Evolutionary conservation across 2,113 vertebrate species (phyloP), one percentile per base, ranked within the genome.

Genomic region (Polyodon spathula): DNA sequence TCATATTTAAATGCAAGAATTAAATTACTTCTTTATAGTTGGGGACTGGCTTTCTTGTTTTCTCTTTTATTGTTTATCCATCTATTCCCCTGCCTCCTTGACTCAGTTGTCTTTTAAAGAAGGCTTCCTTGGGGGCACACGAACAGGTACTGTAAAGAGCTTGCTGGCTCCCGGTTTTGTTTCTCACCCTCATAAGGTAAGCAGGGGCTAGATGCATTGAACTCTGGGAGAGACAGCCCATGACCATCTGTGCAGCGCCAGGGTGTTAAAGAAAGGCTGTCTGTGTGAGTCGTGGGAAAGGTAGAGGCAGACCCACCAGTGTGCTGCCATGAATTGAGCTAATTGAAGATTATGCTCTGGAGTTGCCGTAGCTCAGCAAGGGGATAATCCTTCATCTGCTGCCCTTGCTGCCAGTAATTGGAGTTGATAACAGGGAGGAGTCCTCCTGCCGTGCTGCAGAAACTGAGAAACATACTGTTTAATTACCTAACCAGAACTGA

Each of bases 351-450:
- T 86, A 86, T 88, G 73, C 70, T 73, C 75, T 67, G 82, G 84
- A 86, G 82, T 72, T 72, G 78, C 83, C 71, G 68, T 81, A 81
- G 78, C 82, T 72, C 81, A 72, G 79, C 80, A 76, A 78, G 76
- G 68, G 82, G 86, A 89, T 91, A 90, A 93, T 90, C 88, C 87
- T 85, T 90, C 86, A 86, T 90, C 88, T 86, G 71, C 81, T 88
- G 81, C 81, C 79, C 74, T 88, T 73, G 78, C 78, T 73, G 83
- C 75, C 77, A 76, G 81, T 85, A 86, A 88, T 86, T 84, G 87
- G 86, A 87, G 84, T 82, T 82, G 80, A 83, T 91, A 89, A 89
- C 87, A 83, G 79, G 81, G 75, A 77, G 75, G 72, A 72, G 72
- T 87, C 78, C 80, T 83, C 88, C 86, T 81, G 74, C 73, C 68